Evolutionary conservation across 1,140 invertebrate genomes (phyloP).

Genomic region (Acromyrmex heyeri): DNA sequence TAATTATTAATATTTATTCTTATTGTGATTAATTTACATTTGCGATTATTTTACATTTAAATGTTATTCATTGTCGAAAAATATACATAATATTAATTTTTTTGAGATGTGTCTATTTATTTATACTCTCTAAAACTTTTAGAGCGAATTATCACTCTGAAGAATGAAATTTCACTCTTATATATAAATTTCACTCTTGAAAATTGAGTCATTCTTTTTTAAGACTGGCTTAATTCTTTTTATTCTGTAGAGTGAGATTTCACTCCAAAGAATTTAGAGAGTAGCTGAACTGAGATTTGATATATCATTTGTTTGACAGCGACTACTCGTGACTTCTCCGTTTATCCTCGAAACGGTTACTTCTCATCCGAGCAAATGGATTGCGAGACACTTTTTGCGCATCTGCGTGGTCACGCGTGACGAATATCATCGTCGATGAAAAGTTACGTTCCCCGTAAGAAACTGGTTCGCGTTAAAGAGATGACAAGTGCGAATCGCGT

Average conservation of each 20-base stretch:
- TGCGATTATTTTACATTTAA: not conserved
- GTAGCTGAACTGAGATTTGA: not conserved
- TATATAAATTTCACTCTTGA: too few species aligned
- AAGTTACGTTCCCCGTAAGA: slow-evolving; percentile 29
- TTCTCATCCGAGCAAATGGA: slow-evolving; percentile 17
- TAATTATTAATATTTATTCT: not conserved
- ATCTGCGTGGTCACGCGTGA: slow-evolving; percentile 20
- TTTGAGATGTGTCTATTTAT: not conserved
- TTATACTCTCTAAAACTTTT: not conserved
- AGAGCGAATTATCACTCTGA: too few species aligned
- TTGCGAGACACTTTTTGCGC: slow-evolving; percentile 24
- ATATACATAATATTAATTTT: not conserved
- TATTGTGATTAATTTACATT: not conserved
- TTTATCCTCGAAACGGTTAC: slow-evolving; percentile 14
- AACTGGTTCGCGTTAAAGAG: slow-evolving; percentile 34
- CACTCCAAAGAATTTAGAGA: too few species aligned
- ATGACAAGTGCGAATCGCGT: slow-evolving; percentile 15
- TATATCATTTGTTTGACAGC: slow-evolving; percentile 4
- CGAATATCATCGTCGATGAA: slow-evolving; percentile 35
- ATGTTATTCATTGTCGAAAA: not conserved
- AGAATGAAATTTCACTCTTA: too few species aligned
- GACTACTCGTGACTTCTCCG: not conserved
- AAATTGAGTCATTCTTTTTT: too few species aligned
- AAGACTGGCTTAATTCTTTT: too few species aligned
- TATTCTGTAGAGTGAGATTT: too few species aligned